phyloP scores from a whole-genome alignment of 2,888 invertebrate genomes.

The Macaria notata region DNA sequence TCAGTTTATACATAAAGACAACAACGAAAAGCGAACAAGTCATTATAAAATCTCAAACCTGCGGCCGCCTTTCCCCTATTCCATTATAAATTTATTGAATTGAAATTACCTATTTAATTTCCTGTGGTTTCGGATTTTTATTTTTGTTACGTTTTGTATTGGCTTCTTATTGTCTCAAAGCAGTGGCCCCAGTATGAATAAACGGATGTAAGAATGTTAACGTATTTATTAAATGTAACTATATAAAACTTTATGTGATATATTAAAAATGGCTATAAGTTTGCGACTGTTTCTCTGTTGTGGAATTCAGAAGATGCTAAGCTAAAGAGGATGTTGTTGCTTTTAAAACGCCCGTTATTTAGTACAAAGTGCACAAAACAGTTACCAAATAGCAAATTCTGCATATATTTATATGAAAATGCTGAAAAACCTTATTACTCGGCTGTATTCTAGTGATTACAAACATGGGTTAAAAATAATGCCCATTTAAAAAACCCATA shows the following conservation, averaged over 20 bases:
- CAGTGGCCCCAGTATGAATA: slow-evolving; percentile 54
- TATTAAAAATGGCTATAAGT: slow-evolving; percentile 62
- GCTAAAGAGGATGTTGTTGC: not conserved
- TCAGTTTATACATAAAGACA: too few relatives aligned
- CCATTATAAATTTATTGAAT: slow-evolving; percentile 42
- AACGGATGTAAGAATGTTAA: slow-evolving; percentile 48
- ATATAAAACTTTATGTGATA: slow-evolving; percentile 72
- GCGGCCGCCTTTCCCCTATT: slow-evolving; percentile 50
- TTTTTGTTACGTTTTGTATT: slow-evolving; percentile 38
- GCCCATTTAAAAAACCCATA: too few relatives aligned
- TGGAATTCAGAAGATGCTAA: slow-evolving; percentile 12
- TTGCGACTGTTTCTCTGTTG: slow-evolving; percentile 52
- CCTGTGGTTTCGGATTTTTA: slow-evolving; percentile 41
- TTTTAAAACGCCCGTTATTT: not conserved
- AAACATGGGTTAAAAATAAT: too few relatives aligned
- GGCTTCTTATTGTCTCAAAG: slow-evolving; percentile 47
- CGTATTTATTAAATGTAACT: slow-evolving; percentile 54
- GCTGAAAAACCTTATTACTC: too few relatives aligned
- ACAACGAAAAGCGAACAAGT: slow-evolving; percentile 60
- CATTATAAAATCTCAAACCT: slow-evolving; percentile 59
- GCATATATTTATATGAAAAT: too few relatives aligned
- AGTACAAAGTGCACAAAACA: too few relatives aligned
- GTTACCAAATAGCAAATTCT: too few relatives aligned
- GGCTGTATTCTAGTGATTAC: too few relatives aligned
- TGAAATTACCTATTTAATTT: slow-evolving; percentile 38